phyloP scores from a whole-genome alignment of 2,888 invertebrate genomes.

The Eristalinus aeneus region DNA sequence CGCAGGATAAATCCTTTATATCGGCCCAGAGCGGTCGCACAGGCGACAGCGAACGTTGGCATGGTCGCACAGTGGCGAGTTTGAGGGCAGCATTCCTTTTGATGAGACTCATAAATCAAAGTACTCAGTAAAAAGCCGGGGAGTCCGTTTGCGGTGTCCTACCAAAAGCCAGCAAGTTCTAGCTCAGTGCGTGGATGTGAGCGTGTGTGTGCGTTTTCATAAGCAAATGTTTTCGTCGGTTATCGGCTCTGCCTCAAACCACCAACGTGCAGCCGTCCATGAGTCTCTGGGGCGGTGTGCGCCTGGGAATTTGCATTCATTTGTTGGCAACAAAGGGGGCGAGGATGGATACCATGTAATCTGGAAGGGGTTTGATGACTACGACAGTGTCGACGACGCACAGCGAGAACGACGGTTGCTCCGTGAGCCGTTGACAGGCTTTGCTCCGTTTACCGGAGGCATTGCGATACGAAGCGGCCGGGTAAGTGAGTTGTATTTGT shows the following conservation, averaged over 20 bases:
- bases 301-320: slow-evolving; percentile 46
- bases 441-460: slow-evolving; percentile 55
- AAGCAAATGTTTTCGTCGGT: slow-evolving; percentile 59
- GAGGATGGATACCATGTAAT: slow-evolving; percentile 36
- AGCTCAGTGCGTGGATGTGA: no score
- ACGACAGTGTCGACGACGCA: slow-evolving; percentile 14
- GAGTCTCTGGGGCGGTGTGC: neutral
- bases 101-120: slow-evolving; percentile 66
- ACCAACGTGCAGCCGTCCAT: slow-evolving; percentile 8
- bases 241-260: slow-evolving; percentile 58
- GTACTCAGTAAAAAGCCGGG: slow-evolving; percentile 16
- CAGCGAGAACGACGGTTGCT: slow-evolving; percentile 39
- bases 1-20: slow-evolving; percentile 8
- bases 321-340: slow-evolving; percentile 38
- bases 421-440: slow-evolving; percentile 61
- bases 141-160: slow-evolving; percentile 38
- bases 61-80: neutral
- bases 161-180: slow-evolving; percentile 32
- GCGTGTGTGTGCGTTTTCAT: slow-evolving; percentile 21
- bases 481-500: slow-evolving; percentile 18
- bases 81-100: slow-evolving; percentile 46
- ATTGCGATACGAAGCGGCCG: slow-evolving; percentile 29
- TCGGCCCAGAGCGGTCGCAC: neutral
- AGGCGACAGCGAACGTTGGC: neutral
- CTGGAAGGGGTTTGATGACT: slow-evolving; percentile 20